These are phyloP conservation scores for Panzeria rudis DNA, from an alignment of 2,888 invertebrate species.

Conservation along the genomic window DNA sequence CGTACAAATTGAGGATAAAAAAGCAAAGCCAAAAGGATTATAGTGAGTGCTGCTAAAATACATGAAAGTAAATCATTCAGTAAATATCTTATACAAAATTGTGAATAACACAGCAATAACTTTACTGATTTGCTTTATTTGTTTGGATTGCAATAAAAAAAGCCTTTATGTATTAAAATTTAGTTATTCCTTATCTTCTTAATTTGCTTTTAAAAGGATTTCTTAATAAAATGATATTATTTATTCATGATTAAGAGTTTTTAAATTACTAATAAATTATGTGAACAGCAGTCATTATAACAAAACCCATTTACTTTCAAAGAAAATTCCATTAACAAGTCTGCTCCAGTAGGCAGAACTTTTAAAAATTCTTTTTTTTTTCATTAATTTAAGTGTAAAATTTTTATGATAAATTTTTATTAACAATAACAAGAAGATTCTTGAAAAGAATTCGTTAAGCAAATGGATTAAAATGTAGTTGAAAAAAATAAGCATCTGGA, in stretches of 20 bases:
- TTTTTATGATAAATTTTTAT: constrained; percentile 16
- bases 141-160: background rate
- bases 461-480: constrained; percentile 23
- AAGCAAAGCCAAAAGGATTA: constrained; percentile 40
- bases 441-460: constrained; percentile 19
- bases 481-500: background rate
- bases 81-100: constrained; percentile 26
- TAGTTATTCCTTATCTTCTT: background rate
- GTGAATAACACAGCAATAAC: background rate
- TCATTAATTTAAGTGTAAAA: constrained; percentile 3
- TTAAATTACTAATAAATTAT: background rate
- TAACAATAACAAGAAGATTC: background rate
- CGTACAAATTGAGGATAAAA: background rate
- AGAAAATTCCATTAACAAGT: constrained; percentile 5
- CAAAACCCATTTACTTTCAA: constrained; percentile 2
- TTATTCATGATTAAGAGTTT: background rate
- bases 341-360: background rate
- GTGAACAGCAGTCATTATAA: background rate
- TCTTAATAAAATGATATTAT: background rate
- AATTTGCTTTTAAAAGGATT: background rate
- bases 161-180: too few relatives aligned
- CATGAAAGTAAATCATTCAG: background rate
- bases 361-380: background rate
- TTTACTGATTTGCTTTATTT: too few relatives aligned
- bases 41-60: constrained; percentile 20